phyloP scores from a whole-genome alignment of 1,140 invertebrate genomes.

The Drosophila ogumai region DNA sequence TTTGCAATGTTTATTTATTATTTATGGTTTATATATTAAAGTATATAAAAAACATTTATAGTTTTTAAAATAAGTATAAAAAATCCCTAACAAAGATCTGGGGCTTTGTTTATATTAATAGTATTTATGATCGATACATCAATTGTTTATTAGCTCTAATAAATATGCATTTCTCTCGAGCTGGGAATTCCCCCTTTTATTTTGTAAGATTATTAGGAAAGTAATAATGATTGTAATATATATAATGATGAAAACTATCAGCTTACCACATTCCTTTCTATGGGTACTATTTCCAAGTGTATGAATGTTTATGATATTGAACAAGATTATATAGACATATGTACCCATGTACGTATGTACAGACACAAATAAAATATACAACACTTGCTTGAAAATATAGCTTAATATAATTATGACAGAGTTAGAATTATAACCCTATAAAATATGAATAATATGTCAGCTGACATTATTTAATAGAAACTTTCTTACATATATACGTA shows the following conservation, averaged over 20 bases:
- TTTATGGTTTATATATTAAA: too few species aligned
- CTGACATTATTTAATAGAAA: not conserved
- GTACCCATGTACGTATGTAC: not conserved
- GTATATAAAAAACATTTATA: too few species aligned
- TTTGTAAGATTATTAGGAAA: not conserved
- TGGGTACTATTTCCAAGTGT: not conserved
- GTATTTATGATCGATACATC: too few species aligned
- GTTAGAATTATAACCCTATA: not conserved
- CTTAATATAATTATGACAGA: too few species aligned
- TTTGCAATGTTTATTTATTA: not conserved
- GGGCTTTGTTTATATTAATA: too few species aligned
- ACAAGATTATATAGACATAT: not conserved
- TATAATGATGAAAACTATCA: not conserved
- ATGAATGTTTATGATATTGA: not conserved
- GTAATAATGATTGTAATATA: too few species aligned
- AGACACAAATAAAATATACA: not conserved
- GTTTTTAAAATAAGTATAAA: too few species aligned
- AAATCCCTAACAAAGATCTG: too few species aligned
- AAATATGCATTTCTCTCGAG: not conserved
- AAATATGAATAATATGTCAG: not conserved
- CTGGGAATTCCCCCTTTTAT: constrained; percentile 1
- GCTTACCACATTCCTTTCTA: not conserved
- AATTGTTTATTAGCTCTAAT: not conserved
- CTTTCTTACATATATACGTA: not conserved
- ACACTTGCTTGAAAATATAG: not conserved